phyloP scores from a whole-genome alignment of 2,797 vertebrate species.

The Chloroceryle inda region DNA sequence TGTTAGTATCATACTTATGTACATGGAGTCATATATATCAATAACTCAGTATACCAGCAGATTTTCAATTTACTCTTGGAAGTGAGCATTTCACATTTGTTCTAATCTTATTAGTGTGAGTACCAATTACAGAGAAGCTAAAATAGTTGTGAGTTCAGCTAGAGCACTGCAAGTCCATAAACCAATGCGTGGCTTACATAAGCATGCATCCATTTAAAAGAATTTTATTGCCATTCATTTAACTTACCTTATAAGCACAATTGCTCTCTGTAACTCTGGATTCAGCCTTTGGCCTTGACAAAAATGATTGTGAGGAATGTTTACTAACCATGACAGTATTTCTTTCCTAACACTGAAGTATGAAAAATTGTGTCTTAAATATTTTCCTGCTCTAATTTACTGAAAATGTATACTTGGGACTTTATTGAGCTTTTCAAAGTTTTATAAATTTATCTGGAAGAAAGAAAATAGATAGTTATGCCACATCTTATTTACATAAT shows the following conservation, averaged over 20 bases:
- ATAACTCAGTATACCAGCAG: not conserved
- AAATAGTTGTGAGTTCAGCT: not conserved
- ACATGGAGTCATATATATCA: not conserved
- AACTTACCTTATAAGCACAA: not conserved
- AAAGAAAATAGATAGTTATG: not conserved
- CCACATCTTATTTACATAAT: slow-evolving; percentile 5
- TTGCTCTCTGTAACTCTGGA: not conserved
- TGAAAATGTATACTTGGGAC: not conserved
- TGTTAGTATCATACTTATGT: not conserved
- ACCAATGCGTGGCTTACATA: not conserved
- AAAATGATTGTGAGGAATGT: not conserved
- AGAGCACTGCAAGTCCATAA: not conserved
- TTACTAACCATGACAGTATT: not conserved
- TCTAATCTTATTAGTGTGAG: not conserved
- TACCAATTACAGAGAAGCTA: not conserved
- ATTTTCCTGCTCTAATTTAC: not conserved
- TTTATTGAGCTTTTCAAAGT: not conserved
- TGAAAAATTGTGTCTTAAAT: not conserved
- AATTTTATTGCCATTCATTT: not conserved
- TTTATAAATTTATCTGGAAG: not conserved
- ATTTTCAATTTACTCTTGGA: not conserved
- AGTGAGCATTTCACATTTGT: not conserved
- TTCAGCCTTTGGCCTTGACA: not conserved
- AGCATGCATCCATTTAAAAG: not conserved
- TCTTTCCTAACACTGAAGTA: not conserved